Evolutionary conservation across 2,888 invertebrate genomes (phyloP), one percentile per base, ranked within the genome.

Genomic region (Eucera pruinosa): DNA sequence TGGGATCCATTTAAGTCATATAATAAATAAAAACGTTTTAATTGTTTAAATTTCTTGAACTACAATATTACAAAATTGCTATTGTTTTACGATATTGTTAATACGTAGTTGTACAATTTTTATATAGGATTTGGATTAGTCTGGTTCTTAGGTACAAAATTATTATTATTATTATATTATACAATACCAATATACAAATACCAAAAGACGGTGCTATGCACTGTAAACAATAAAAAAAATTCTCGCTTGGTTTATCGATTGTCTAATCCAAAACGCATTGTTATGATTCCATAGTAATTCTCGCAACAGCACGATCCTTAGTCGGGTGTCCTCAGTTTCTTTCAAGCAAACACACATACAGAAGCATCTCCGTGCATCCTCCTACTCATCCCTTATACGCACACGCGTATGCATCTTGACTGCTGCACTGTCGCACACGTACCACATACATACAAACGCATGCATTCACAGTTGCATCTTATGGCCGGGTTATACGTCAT

Each of bases 401-500:
- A 71, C 11, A 65, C 48, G 52, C 65, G 50, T 55, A 33, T 73
- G 62, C 62, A 70, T 45, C 69, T 50, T 47, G 48, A 52, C 78
- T 65, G 47, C 15, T 60, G 73, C 67, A 58, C 7, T 43, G 45
- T 55, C 43, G 18, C 50, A 33, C 23, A 39, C 27, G 36, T 54
- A 45, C 27, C 3, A 57, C 13, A 30, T 25, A 25, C 20, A 6
- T 20, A 25, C 61, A 20, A 71, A 39, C 58, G 25, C 47, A 52
- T 55, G 60, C 62, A 72, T 58, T 52, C 67, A 68, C 68, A 77
- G 74, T 80, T 85, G 85, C 85, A 85, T 85, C 80, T 80, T 76
- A 83, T 80, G 82, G 81, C 75, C 82, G 81, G 81, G 82, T 86
- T 87, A 81, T 88, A 89, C 77, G 84, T 88, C 87, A 85, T 87